Evolutionary conservation across 2,113 vertebrate genomes (phyloP), one percentile per base, ranked within the genome.

Genomic region (Bothrops jararaca): DNA sequence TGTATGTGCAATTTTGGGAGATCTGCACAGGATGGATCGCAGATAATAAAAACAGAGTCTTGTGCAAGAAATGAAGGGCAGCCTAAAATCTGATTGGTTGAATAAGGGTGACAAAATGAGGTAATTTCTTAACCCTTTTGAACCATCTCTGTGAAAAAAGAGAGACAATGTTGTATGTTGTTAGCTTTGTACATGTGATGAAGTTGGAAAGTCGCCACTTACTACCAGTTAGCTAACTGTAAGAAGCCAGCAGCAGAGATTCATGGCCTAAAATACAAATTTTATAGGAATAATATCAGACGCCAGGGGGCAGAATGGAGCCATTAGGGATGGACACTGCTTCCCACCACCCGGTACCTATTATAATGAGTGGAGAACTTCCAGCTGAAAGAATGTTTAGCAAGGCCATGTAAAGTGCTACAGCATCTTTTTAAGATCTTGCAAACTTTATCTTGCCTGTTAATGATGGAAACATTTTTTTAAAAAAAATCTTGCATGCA

Each of bases 261-360:
- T 57, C 15, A 23, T 23, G 48, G 85, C 48, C 2, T 13, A 29
- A 50, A 50, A 88, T 88, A 53, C 34, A 88, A 20, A 10, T 50
- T n/a, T 86, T 58, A 15, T 53, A 60, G 13, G 26, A 23, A 86
- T 22, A 80, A 80, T 34, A 39, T 45, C 34, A 52, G 74, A 22
- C 74, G 12, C 54, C 74, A 92, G 92, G 45, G 88, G 92, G 92
- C 92, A 92, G 92, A 22, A 42, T 12, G 86, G 45, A 34, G n/a
- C 54, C 23, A 60, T 7, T 2, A 86, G 34, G 13, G 39, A 80
- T 39, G 74, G 74, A 39, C 69, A 80, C n/a, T 7, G 15, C 34
- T 80, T 42, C 74, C 6, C 74, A 22, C 18, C 7, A 42, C 5
- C 6, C 74, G 18, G 18, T 39, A 22, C 11, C 5, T 69, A 69